Percentiles rank a stretch among this genome's conserved stretches.
These are phyloP conservation scores for Globodera rostochiensis DNA, from an alignment of 1,140 invertebrate genomes.

Conservation along the genomic window DNA sequence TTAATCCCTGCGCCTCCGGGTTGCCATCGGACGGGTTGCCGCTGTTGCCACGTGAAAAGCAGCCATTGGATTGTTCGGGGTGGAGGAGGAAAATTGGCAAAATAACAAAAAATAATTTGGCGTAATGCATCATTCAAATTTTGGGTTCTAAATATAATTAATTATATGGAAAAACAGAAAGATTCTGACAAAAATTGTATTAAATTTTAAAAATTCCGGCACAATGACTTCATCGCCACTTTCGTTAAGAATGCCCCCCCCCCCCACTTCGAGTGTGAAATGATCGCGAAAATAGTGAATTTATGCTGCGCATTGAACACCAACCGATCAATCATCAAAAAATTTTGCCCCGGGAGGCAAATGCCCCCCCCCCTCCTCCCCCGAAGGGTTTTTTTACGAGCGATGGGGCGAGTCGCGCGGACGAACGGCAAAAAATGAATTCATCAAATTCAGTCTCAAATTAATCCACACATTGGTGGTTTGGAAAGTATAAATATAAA, in stretches of 20 bases:
- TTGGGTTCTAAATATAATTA: not conserved
- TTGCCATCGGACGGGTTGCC: slow-evolving; percentile 20
- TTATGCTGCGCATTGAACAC: not conserved
- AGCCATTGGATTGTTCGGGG: not conserved
- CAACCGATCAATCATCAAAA: not conserved
- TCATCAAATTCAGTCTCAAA: not conserved
- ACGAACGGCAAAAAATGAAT: not conserved
- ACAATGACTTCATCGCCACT: too few relatives aligned
- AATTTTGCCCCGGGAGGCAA: not conserved
- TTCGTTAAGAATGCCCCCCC: too few relatives aligned
- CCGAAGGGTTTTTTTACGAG: not conserved
- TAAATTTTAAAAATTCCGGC: too few relatives aligned
- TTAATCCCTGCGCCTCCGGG: slow-evolving; percentile 10
- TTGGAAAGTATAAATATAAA: not conserved
- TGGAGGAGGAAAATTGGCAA: not conserved
- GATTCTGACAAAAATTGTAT: too few relatives aligned
- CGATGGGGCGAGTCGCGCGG: not conserved
- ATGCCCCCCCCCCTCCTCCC: too few relatives aligned
- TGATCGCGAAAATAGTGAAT: too few relatives aligned
- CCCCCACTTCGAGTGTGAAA: too few relatives aligned
- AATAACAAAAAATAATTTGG: slow-evolving; percentile 22
- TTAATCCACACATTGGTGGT: too few relatives aligned
- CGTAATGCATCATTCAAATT: not conserved
- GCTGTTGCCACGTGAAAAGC: slow-evolving; percentile 18
- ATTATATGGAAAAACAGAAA: not conserved